Evolutionary conservation across 2,888 invertebrate genomes (phyloP), one percentile per base, ranked within the genome.

Genomic region (Notocelia uddmanniana): DNA sequence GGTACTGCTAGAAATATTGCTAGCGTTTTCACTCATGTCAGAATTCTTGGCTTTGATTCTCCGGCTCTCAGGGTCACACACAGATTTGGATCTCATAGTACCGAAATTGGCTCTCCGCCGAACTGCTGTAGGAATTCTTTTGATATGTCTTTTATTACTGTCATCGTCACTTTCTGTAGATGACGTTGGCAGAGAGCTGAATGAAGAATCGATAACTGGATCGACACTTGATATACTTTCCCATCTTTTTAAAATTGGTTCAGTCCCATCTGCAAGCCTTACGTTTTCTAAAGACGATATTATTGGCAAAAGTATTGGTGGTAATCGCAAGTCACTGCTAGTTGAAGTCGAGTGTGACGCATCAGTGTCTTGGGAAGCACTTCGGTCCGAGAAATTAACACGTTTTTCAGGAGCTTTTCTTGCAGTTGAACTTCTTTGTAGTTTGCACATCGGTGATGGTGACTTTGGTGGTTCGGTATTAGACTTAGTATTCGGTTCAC

Each of bases 141-240:
- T 84, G n/a, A 90, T 75, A 55, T 85, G 86, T 76, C 84, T 85
- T 80, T 92, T 91, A 68, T 85, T 88, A 8, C 82, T 81, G 75
- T 93, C 91, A 74, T 92, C 91, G 80, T 94, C 90, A 80, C 90
- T 94, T 19, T 94, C 94, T 74, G 93, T 94, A 34, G 88, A 87
- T 0, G 93, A 92, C 31, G 92, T 90, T 64, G 95, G 95, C 59
- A 95, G 87, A 52, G 95, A 95, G 78, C 95, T 95, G 68, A 95
- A 94, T 45, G 95, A 95, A 54, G 95, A 96, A 87, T 97, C 96
- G 31, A 96, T 92, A 76, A 96, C 95, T 18, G 96, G 96, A 64
- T 96, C 96, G 21, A 96, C 93, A 80, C 96, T 96, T 0, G 96
- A 96, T 52, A 95, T 94, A 80, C 96, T 96, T 76, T 95, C 95